Percentiles rank a stretch among this genome's conserved stretches.
phyloP scores from a whole-genome alignment of 2,113 vertebrate species.

The Galemys pyrenaicus region DNA sequence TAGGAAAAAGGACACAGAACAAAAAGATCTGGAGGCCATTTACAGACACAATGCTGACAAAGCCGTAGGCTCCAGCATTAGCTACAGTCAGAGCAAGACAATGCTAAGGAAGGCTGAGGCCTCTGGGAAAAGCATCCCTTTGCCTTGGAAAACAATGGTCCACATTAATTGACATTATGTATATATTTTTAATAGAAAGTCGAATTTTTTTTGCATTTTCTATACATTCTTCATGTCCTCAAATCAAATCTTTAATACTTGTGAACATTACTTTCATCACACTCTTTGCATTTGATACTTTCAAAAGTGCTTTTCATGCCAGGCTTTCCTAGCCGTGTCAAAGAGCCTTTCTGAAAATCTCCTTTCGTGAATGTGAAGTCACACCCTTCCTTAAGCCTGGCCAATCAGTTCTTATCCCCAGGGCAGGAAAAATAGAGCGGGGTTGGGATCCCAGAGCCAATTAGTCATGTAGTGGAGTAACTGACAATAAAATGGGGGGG shows the following conservation, averaged over 20 bases:
- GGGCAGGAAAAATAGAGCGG: neutral
- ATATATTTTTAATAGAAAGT: neutral
- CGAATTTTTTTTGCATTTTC: neutral
- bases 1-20: neutral
- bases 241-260: conserved; percentile 29
- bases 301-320: neutral
- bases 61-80: neutral
- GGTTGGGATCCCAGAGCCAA: neutral
- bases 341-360: conserved; percentile 45
- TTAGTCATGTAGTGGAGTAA: neutral
- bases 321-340: conserved; percentile 6
- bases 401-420: neutral
- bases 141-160: neutral
- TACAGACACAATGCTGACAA: neutral
- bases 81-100: rapidly evolving
- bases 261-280: neutral
- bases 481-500: neutral
- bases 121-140: neutral
- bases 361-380: conserved; percentile 31
- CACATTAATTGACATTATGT: neutral
- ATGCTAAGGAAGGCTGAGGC: neutral
- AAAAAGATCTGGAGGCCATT: neutral
- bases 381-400: conserved; percentile 22
- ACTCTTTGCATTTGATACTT: neutral
- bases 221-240: conserved; percentile 26